These are phyloP conservation scores for Nephotettix cincticeps DNA, from an alignment of 1,140 invertebrate genomes.

Conservation along the genomic window DNA sequence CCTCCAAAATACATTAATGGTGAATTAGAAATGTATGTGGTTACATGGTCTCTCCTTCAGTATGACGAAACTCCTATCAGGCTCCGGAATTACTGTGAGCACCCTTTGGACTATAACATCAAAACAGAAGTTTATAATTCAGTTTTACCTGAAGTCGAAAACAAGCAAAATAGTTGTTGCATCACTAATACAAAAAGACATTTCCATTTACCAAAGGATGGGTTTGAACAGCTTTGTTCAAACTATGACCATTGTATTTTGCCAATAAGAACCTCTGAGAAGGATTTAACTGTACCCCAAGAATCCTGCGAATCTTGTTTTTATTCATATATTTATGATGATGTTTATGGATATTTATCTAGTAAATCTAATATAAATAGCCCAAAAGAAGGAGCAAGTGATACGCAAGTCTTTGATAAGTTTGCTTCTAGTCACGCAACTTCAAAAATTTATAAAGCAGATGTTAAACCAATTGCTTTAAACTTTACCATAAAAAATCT, in stretches of 20 bases:
- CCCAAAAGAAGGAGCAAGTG: not conserved
- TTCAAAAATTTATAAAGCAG: not conserved
- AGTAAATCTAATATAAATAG: not conserved
- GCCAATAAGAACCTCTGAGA: not conserved
- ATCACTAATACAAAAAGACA: not conserved
- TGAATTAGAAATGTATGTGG: slow-evolving; percentile 75
- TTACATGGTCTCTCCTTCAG: slow-evolving; percentile 57
- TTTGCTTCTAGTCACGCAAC: not conserved
- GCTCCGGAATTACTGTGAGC: slow-evolving; percentile 37
- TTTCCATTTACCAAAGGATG: slow-evolving; percentile 1
- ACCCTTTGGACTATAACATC: slow-evolving; percentile 10
- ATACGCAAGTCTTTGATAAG: not conserved
- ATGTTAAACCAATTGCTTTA: not conserved
- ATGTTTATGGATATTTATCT: not conserved
- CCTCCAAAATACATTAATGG: slow-evolving; percentile 76
- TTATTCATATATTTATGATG: slow-evolving; percentile 1
- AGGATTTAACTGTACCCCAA: not conserved
- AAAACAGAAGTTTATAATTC: slow-evolving; percentile 2
- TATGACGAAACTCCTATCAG: slow-evolving; percentile 28
- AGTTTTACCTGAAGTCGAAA: slow-evolving; percentile 14
- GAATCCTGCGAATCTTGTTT: slow-evolving; percentile 14
- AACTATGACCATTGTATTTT: not conserved
- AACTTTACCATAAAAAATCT: slow-evolving; percentile 59
- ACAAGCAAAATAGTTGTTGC: slow-evolving; percentile 20
- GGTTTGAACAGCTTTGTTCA: slow-evolving; percentile 3